Evolutionary conservation across 2,888 invertebrate genomes (phyloP), one percentile per base, ranked within the genome.

Genomic region (Agonopterix arenella): DNA sequence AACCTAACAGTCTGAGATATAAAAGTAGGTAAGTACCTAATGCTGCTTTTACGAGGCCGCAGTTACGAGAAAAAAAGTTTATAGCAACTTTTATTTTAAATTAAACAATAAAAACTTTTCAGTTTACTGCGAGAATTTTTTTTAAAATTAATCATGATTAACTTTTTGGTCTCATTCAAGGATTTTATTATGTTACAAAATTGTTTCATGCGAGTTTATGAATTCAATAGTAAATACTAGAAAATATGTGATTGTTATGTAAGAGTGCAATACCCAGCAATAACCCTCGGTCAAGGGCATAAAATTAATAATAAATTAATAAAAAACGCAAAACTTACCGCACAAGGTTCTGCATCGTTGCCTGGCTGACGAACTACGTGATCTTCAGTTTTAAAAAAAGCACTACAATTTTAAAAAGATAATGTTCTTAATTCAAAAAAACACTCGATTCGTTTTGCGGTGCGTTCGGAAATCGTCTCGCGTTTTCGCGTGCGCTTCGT

Each of bases 261-360:
- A 36, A 43, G 63, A 66, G 64, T 65, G 66, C 68, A 68, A 68
- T 69, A 70, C 66, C 70, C 70, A 58, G 61, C 57, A 55, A 59
- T 73, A 71, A 74, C 65, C 68, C 69, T 60, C 54, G 64, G 68
- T 66, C 66, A 66, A 70, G 69, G 70, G 63, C 63, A 66, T 56
- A 63, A 66, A 64, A 64, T 60, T 63, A 59, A 49, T 48, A 48
- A 66, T 56, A 58, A 66, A 60, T 48, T 43, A 49, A 48, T n/a
- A 47, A 11, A 55, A 53, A 51, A 54, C 48, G 58, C 57, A 56
- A 62, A 61, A 76, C 86, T 81, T 60, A 88, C 86, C 85, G 64
- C 69, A 83, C 55, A 52, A 80, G 58, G 70, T 82, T 84, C 80
- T 81, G 77, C 86, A 88, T 88, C 62, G 70, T 68, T 69, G 69